Base-by-base conservation (phyloP, 2,888 invertebrate genomes). In the Noctua pronuba region DNA sequence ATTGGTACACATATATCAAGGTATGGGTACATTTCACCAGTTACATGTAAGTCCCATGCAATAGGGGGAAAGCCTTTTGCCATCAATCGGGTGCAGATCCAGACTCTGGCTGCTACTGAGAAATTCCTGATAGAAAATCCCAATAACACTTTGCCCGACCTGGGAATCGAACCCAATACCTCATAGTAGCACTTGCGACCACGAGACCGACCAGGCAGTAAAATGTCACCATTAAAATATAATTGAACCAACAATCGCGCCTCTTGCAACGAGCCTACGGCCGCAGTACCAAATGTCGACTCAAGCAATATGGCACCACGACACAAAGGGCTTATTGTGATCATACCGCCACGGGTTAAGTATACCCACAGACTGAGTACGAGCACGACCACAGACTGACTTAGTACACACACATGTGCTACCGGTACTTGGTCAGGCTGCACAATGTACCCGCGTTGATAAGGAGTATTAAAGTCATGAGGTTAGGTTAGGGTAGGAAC, bases 251-350 rank as follows among this genome's bases (percentile, higher is more conserved):
- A 67, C 7, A 60, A 11, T 55, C 21, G 46, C 13, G 18, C 31
- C 62, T 72, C 62, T 52, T 81, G 65, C 18, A 68, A 24, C 52
- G 44, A 74, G 68, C 75, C 73, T 80, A 24, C 28, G 8, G n/a
- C 16, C 8, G 21, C 31, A 55, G 18, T 28, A 62, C 62, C 49
- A 65, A 73, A 67, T 78, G 78, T 78, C 71, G 76, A 73, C 74
- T 75, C 62, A 18, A 55, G 66, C 79, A 86, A 79, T 82, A 80
- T 79, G 81, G 79, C 74, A 52, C 64, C 24, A 58, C 62, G 28
- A 83, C 80, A 90, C 81, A 89, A 86, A 90, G 88, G 76, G 82
- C 73, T 81, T 88, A 86, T 87, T 91, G 88, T 90, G 78, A 84
- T 69, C 84, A 70, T 66, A 73, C 74, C 77, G 75, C 79, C 69